Base-by-base conservation (phyloP, 2,797 vertebrate species). In the Scleropages formosus region DNA sequence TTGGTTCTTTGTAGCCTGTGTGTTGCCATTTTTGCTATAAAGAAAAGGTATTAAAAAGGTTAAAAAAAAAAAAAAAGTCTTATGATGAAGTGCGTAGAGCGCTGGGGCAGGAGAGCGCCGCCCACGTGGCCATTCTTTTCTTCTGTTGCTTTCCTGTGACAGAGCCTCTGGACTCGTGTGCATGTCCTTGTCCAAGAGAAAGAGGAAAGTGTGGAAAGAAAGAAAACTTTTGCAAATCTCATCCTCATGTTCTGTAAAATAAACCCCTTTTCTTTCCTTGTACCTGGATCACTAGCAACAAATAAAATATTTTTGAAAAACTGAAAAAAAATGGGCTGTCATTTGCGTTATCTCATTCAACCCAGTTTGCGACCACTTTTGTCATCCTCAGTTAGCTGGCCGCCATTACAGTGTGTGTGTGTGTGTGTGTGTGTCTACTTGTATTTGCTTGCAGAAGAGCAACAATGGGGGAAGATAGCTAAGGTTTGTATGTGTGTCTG, bases 251-350 rank as follows among this genome's bases (percentile, higher is more conserved):
- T 84, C 85, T 91, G 89, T 91, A 91, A 88, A 76, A 91, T 90
- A 89, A 87, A 85, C 82, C 77, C 84, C 82, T 87, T 90, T 90
- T 82, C 83, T 89, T 90, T 90, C 89, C 89, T 89, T 91, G 89
- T 91, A 90, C 86, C 89, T 89, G 88, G 89, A 89, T 89, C 88
- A 90, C 87, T 91, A 90, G 89, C 85, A 86, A 72, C 61, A 78
- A 92, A 91, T 90, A 90, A 91, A 91, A 91, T 90, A 90, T 91
- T 92, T 93, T 92, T 91, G 86, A 92, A 91, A 92, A 92, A 89
- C 82, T 82, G 82, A 82, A n/a, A n/a, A n/a, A n/a, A n/a, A 82
- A 80, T 60, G 83, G 4, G 39, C 27, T 20, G 58, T 73, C 86
- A 39, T 70, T 78, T 26, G 39, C 46, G 8, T 53, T 18, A 10